Evolutionary conservation across 2,888 invertebrate genomes (phyloP), one percentile per base, ranked within the genome.

Genomic region (Nowickia ferox): DNA sequence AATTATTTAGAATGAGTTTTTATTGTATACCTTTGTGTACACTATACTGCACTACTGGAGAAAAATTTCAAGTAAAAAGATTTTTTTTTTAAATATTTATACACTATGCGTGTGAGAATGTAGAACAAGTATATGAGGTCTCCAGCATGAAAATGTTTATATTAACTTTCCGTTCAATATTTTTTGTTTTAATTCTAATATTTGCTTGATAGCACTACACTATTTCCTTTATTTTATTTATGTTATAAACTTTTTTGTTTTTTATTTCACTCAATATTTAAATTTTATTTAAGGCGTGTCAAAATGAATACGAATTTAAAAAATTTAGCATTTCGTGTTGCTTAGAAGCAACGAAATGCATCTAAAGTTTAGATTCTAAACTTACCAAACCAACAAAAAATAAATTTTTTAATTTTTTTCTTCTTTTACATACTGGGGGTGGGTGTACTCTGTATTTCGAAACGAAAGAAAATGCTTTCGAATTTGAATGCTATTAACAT

Each of bases 71-170:
- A 75, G 61, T 22, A 74, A 51, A n/a, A 65, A 44, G 46, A 22
- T 9, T 9, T 22, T 59, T 71, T 65, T 40, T 65, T 63, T 42
- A 65, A 22, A 55, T 22, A 48, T 65, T 48, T 66, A 66, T 63
- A 38, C 69, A 46, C 51, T 55, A 40, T 17, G 44, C 66, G 38
- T 69, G 11, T 17, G 44, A 63, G 71, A 76, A 83, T 79, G 63
- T 76, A 72, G 79, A 83, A 79, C 71, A 80, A 76, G 79, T 80
- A 68, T 71, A 76, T 71, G 63, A 76, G 59, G 76, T 80, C 77
- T 86, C 86, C 86, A 86, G 86, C 66, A 75, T 42, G 61, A 71
- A 68, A 78, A 69, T 83, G 83, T 83, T 86, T 86, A 83, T 66
- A 57, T 83, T 78, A 68, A 72, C 59, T 40, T 82, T 66, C 59